Percentiles rank a stretch among this genome's conserved stretches.
Conservation (phyloP, 2,888 invertebrate species). For the Glyphotaelius pellucidus region DNA sequence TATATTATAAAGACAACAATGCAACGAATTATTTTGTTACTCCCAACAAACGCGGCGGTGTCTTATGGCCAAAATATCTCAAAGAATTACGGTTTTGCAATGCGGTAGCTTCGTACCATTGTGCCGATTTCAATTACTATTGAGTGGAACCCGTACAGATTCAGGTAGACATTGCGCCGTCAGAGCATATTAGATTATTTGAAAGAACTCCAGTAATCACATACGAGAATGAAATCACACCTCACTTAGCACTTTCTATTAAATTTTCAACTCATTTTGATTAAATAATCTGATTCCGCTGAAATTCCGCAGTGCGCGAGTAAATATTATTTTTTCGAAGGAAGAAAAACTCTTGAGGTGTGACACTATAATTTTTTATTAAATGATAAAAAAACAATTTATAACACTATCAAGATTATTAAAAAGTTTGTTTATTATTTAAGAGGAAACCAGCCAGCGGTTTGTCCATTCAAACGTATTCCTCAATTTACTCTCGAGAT, state of each 20-base stretch:
- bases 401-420: too few species aligned
- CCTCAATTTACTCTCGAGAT: too few species aligned
- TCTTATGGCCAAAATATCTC: constrained; percentile 1
- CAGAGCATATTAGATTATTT: background rate
- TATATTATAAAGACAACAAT: constrained; percentile 59
- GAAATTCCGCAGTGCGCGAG: too few species aligned
- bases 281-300: too few species aligned
- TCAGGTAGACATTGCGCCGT: background rate
- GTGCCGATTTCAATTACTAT: constrained; percentile 2
- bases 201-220: background rate
- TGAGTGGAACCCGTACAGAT: background rate
- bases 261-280: too few species aligned
- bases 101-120: constrained; percentile 20
- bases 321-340: too few species aligned
- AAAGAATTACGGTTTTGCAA: constrained; percentile 27
- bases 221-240: background rate
- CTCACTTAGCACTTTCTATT: background rate
- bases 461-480: too few species aligned
- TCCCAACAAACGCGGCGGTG: constrained; percentile 58
- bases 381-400: too few species aligned
- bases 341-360: too few species aligned
- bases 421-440: too few species aligned
- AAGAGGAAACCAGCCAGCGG: too few species aligned
- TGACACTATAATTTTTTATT: too few species aligned
- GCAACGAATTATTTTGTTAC: constrained; percentile 62